Evolutionary conservation across 35 echinoderm and acorn worm genomes (phyloP), one percentile per base, ranked within the genome.

Genomic region (Apostichopus californicus): DNA sequence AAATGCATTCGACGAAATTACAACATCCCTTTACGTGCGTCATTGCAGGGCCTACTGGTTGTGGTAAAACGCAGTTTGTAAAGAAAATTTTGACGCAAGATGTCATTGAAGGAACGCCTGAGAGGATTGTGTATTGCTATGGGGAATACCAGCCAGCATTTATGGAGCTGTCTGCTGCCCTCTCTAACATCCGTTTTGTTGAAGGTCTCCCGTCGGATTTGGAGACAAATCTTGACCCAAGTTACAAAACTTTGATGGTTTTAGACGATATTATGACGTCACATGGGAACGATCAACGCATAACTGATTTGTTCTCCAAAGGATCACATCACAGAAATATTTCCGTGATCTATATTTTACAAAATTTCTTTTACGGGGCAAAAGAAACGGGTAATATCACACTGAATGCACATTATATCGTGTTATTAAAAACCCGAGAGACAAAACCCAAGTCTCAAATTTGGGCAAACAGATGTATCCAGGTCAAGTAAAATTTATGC

Each of bases 311-410:
- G 11, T 95, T 54, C 90, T 92, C 86, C 28, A 96, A 94, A 73
- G 95, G 95, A 18, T 80, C 86, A 71, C 92, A 93, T 87, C 92
- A 93, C 73, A 78, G 89, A 61, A 94, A 94, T 59, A 8, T 91
- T 24, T 73, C 86, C 8, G 95, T 96, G 5, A 89, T 96, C 18
- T 92, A 85, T 23, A 96, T 96, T 58, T 65, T 90, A 77, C 94
- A 96, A 91, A 96, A 96, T 91, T 86, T 95, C 20, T 95, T 96
- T 88, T 89, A 96, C 46, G 53, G 75, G 7, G 88, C 93, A 54
- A 93, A 94, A 52, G 93, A 96, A 73, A 86, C 86, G 15, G 6
- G 95, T 55, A 96, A 94, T 57, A 96, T 96, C 7, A 95, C 84
- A 56, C 78, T 95, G 9, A 95, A 95, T 85, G 77, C 92, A n/a